These are phyloP conservation scores for Steatocranus sp. DNA, from an alignment of 2,797 vertebrate species.

Conservation along the genomic window DNA sequence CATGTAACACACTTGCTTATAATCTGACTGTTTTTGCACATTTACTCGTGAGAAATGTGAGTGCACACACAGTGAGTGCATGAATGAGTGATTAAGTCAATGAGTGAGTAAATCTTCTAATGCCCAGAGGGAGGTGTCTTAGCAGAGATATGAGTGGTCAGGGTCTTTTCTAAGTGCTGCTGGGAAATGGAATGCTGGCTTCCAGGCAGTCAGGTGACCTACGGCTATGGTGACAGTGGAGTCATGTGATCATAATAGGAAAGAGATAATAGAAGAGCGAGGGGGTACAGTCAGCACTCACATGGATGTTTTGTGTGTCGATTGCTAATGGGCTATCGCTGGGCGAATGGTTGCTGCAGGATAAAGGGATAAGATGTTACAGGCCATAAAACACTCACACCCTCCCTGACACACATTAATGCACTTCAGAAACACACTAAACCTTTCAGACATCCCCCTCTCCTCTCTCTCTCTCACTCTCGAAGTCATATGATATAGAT, in stretches of 20 bases:
- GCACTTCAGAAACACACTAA: conserved; percentile 17
- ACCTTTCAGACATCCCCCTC: not conserved
- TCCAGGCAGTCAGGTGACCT: conserved; percentile 61
- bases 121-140: conserved; percentile 36
- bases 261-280: not conserved
- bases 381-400: not conserved
- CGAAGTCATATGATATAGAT: conserved; percentile 54
- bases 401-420: conserved; percentile 6
- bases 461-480: not conserved
- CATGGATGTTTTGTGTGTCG: conserved; percentile 9
- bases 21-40: not conserved
- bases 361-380: conserved; percentile 45
- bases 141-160: conserved; percentile 43
- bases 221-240: conserved; percentile 18
- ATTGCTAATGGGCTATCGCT: conserved; percentile 58
- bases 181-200: conserved; percentile 51
- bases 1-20: not conserved
- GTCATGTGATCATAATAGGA: conserved; percentile 31
- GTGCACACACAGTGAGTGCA: not conserved
- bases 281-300: not conserved
- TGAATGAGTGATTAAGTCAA: not conserved
- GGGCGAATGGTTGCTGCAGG: conserved; percentile 38
- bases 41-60: not conserved
- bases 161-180: conserved; percentile 65
- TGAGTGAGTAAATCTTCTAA: not conserved